Evolutionary conservation across 2,113 vertebrate genomes (phyloP).

Genomic region (Clarias macrocephalus): DNA sequence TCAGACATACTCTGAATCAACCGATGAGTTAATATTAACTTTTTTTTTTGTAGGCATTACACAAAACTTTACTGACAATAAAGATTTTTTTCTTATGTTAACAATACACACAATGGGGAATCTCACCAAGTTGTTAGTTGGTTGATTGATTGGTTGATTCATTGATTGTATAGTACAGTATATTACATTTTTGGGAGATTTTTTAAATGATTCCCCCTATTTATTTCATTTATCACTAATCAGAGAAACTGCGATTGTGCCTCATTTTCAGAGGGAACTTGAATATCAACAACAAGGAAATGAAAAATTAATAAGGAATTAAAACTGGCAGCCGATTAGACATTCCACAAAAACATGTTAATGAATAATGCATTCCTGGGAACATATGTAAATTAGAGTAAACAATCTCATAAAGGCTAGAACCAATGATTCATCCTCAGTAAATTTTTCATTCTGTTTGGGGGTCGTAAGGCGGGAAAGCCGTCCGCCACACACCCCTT

Average conservation of each 20-base stretch:
- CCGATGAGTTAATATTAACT: neutral
- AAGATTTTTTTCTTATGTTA: neutral
- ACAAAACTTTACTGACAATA: neutral
- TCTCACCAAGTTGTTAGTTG: neutral
- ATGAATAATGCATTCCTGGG: neutral
- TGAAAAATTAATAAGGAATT: conserved; percentile 5
- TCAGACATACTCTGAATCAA: neutral
- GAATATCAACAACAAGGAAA: neutral
- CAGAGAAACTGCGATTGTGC: neutral
- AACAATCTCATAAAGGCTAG: neutral
- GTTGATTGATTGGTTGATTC: neutral
- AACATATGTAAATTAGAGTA: neutral
- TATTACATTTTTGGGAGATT: neutral
- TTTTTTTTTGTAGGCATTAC: neutral
- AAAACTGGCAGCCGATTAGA: neutral
- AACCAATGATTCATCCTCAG: neutral
- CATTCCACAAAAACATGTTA: neutral
- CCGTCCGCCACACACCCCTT: neutral
- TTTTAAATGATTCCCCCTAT: neutral
- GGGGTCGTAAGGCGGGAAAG: neutral
- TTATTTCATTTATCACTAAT: neutral
- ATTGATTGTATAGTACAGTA: neutral
- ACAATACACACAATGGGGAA: neutral
- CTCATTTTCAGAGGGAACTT: neutral
- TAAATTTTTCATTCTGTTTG: neutral